Conservation (phyloP, 2,888 invertebrate genomes). For the Lasioglossum zephyrum region DNA sequence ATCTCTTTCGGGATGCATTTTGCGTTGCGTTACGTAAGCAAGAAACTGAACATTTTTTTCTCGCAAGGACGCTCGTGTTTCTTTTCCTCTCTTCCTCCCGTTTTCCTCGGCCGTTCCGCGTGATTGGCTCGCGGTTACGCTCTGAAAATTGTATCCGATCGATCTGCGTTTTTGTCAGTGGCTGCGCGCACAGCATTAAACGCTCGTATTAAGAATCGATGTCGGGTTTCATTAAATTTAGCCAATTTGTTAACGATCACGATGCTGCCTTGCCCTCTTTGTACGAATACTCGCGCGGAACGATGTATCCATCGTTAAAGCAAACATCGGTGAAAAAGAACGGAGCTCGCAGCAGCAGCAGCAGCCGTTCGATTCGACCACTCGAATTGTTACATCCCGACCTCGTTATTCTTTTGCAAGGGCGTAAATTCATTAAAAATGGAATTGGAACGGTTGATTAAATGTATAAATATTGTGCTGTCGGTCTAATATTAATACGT, state of each 20-base stretch:
- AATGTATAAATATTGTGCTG: background rate
- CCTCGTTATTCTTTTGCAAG: background rate
- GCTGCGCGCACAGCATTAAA: background rate
- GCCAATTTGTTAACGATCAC: background rate
- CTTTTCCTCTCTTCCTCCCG: background rate
- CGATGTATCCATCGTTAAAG: background rate
- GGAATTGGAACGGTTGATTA: background rate
- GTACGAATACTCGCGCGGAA: background rate
- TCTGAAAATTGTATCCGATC: conserved; percentile 58
- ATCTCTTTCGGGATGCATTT: background rate
- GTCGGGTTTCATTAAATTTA: background rate
- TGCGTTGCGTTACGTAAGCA: conserved; percentile 15
- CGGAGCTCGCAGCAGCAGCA: background rate
- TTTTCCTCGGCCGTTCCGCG: conserved; percentile 41
- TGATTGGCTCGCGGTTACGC: conserved; percentile 47
- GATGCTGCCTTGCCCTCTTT: background rate
- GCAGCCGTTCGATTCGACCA: background rate
- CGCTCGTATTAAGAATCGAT: background rate
- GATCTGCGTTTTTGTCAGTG: conserved; percentile 39
- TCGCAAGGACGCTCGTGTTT: conserved; percentile 25
- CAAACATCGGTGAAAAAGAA: background rate
- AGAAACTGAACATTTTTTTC: conserved; percentile 13
- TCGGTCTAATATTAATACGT: background rate
- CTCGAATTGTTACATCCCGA: background rate
- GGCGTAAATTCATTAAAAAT: background rate